phyloP scores from a whole-genome alignment of 1,140 invertebrate species.

The Eupristina koningsbergeri region DNA sequence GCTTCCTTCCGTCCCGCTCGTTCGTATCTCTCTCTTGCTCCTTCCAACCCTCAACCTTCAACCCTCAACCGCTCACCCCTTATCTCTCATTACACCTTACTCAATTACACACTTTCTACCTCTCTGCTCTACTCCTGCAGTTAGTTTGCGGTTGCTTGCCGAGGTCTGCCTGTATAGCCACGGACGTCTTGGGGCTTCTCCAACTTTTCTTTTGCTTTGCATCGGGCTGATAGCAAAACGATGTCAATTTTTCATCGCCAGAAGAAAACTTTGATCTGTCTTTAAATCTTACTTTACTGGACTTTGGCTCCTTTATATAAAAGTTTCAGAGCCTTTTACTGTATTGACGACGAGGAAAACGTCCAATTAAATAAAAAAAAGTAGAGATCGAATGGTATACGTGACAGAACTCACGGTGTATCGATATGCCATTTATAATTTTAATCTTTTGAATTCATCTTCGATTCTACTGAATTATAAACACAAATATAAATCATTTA shows the following conservation, averaged over 20 bases:
- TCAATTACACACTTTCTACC: neutral
- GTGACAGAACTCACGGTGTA: too few relatives aligned
- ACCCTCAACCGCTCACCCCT: neutral
- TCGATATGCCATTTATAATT: too few relatives aligned
- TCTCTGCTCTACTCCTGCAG: neutral
- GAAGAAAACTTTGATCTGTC: neutral
- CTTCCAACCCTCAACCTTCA: neutral
- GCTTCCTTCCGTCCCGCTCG: neutral
- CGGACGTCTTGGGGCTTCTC: neutral
- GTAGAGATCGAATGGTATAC: too few relatives aligned
- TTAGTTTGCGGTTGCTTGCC: conserved; percentile 1
- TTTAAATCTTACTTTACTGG: neutral
- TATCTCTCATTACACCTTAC: neutral
- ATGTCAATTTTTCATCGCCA: neutral
- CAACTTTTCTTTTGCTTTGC: conserved; percentile 27
- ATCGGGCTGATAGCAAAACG: neutral
- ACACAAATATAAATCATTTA: too few relatives aligned
- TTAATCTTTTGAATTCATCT: too few relatives aligned
- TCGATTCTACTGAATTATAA: too few relatives aligned
- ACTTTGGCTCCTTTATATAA: neutral
- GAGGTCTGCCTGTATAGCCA: neutral
- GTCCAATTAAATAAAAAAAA: neutral
- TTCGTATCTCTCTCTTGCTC: neutral
- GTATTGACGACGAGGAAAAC: neutral
- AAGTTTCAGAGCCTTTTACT: neutral